Percentiles rank a stretch among this genome's conserved stretches.
Evolutionary conservation across 2,113 vertebrate species (phyloP).

Genomic region (Vulpes lagopus): DNA sequence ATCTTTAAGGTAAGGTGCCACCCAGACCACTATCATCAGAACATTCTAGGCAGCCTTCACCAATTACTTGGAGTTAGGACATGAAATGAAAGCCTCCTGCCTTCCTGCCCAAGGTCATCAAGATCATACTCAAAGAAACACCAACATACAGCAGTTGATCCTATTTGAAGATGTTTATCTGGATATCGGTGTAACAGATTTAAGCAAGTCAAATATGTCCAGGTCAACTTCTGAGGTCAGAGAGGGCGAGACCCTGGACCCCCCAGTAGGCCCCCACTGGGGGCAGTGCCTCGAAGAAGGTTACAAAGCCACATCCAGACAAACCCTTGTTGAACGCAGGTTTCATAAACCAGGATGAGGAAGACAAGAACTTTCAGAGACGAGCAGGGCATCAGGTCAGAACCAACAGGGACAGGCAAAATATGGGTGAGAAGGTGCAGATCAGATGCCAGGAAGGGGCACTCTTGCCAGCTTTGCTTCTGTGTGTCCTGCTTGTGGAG

Average conservation of each 20-base stretch:
- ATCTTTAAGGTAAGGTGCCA: background rate
- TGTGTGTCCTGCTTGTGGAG: background rate
- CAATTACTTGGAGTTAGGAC: background rate
- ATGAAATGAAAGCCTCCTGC: background rate
- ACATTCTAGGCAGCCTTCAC: too few relatives aligned
- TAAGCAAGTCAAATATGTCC: background rate
- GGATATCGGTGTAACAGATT: background rate
- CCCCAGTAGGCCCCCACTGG: background rate
- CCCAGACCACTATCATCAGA: background rate
- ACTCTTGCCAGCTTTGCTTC: background rate
- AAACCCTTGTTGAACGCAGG: background rate
- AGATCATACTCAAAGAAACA: background rate
- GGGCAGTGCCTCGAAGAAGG: background rate
- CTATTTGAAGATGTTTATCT: background rate
- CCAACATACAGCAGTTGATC: background rate
- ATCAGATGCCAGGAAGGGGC: too few relatives aligned
- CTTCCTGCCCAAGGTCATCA: background rate
- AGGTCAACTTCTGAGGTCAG: background rate
- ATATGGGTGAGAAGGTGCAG: background rate
- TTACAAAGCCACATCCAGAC: background rate
- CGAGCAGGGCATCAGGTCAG: background rate
- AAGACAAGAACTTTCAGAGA: background rate
- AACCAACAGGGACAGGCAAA: background rate
- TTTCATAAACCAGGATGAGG: background rate
- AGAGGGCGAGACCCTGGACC: background rate